Conservation (phyloP, 1,140 invertebrate genomes). For the Helicoverpa zea region DNA sequence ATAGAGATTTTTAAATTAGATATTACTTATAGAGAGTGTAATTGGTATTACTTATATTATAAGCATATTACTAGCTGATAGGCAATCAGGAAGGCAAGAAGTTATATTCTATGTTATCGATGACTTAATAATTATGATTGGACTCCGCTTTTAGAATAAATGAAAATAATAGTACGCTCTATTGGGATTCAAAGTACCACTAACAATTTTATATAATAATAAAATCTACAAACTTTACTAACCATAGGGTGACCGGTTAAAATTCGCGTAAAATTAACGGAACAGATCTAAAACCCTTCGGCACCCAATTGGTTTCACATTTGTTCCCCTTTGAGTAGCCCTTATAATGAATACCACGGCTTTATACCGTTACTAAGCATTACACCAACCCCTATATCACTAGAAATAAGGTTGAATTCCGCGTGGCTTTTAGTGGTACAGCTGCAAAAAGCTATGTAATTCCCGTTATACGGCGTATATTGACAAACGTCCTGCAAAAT, state of each 20-base stretch:
- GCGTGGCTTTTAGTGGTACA: not conserved
- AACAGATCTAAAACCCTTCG: constrained; percentile 32
- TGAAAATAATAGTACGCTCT: no score
- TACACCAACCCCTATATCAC: not conserved
- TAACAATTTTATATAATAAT: not conserved
- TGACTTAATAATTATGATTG: no score
- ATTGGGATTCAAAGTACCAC: not conserved
- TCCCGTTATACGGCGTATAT: constrained; percentile 52
- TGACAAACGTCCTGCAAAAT: constrained; percentile 65
- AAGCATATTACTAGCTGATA: no score
- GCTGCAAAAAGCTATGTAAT: constrained; percentile 4
- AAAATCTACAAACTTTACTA: not conserved
- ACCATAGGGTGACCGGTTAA: not conserved
- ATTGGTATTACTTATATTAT: no score
- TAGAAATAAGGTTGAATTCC: constrained; percentile 11
- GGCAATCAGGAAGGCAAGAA: no score
- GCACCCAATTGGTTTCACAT: constrained; percentile 27
- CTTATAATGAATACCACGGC: constrained; percentile 14
- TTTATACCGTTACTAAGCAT: not conserved
- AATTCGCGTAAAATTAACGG: constrained; percentile 11
- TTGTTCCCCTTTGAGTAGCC: constrained; percentile 30
- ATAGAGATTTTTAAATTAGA: no score
- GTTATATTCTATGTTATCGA: no score
- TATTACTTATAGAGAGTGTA: no score
- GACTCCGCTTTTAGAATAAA: no score